Base-by-base conservation (phyloP, 2,888 invertebrate genomes). In the Agrenia bidenticulata region DNA sequence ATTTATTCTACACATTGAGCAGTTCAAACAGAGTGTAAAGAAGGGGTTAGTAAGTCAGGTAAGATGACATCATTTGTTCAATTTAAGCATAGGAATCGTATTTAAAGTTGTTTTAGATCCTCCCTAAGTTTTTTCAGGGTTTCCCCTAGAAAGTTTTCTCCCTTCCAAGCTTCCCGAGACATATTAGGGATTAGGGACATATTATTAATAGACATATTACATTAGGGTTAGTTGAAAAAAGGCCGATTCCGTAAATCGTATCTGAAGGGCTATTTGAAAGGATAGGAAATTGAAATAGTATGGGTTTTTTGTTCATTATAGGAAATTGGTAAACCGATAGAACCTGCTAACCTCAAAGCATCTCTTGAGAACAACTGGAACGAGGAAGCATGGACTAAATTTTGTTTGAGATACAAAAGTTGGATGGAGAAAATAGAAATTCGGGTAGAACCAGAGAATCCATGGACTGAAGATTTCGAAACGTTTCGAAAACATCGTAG, bases 1-100 rank as follows among this genome's bases (percentile, higher is more conserved):
- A 64, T 87, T 88, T 77, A 78, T 89, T 23, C 81, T 84, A 49
- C 85, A 84, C 76, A 80, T 92, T 61, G 84, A 88, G 73, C 80
- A 79, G 21, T 89, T 88, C 77, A 83, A 85, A 77, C 82, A 83
- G 49, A 83, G 81, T 69, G 85, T 85, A 77, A 82, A 80, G 64
- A 78, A 80, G 19, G 81, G 83, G 56, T 82, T 85, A 26, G 81
- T 85, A 70, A 79, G 82, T 54, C 80, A 81, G 77, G 85, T 85
- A 66, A 26, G 45, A 32, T 11, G 32, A 32, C 11, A 7, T 32
- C 32, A 32, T 32, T 32, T 32, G 11, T 32, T 32, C 32, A 32
- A 32, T 32, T 32, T 32, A n/a, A n/a, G n/a, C n/a, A n/a, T n/a
- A n/a, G 32, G 4, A 32, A 11, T 32, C 11, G 32, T 32, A 32